Base-by-base conservation (phyloP, 2,113 vertebrate species). In the Gambusia holbrooki region DNA sequence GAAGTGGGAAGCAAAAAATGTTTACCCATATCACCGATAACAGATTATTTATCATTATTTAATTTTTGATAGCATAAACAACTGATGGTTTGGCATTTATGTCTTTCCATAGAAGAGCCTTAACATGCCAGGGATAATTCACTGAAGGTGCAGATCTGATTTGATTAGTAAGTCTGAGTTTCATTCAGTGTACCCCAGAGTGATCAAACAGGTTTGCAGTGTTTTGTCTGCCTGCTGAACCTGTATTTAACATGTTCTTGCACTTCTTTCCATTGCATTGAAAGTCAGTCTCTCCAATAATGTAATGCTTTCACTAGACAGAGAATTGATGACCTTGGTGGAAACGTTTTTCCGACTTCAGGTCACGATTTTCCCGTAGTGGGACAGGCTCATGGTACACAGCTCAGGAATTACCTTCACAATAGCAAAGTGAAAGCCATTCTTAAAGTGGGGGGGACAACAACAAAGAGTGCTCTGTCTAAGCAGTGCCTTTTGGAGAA, bases 391-490 rank as follows among this genome's bases (percentile, higher is more conserved):
- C 68, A 69, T 35, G 77, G 73, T 80, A 65, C 81, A 84, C 35
- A 62, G 79, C 85, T 85, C 88, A 88, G 88, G 84, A 91, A 88
- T 88, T 90, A 86, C 89, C 79, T 89, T 87, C 85, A 87, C 85
- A 89, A 90, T 92, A 85, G 82, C 74, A 77, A 91, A 92, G 90
- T 90, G 84, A 92, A 92, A 91, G 87, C 84, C 81, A 77, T 90
- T 91, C 86, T 89, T 82, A 84, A 79, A 85, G 86, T 82, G 79
- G 87, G 83, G 77, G 45, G 4, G 14, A 0, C 17, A 5, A 5
- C 86, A 94, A 95, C 92, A 94, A 93, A 93, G 94, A 90, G 80
- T 80, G 70, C 81, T 91, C 92, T 95, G 92, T 95, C 90, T 77
- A 80, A 86, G 78, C 79, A 86, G 71, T 81, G 86, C 91, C 84